Conservation (phyloP, 2,113 vertebrate species). For the Paedocypris sp. region DNA sequence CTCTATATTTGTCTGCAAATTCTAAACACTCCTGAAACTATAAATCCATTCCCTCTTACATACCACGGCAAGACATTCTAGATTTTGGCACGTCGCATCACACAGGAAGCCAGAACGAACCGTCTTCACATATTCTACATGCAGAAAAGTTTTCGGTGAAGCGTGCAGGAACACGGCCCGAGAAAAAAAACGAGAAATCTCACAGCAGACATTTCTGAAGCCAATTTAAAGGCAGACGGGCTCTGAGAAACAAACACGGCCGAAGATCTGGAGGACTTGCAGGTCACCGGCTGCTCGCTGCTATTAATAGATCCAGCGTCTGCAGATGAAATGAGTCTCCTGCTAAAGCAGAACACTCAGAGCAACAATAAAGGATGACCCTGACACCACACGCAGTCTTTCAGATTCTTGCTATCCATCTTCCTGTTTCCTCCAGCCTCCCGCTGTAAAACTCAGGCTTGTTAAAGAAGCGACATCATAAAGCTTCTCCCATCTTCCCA, state of each 20-base stretch:
- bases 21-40: no score
- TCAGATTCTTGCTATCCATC: not conserved
- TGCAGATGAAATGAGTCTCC: not conserved
- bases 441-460: not conserved
- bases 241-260: not conserved
- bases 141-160: no score
- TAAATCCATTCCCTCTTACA: not conserved
- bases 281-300: constrained; percentile 4
- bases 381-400: not conserved
- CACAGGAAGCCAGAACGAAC: no score
- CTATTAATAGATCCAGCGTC: constrained; percentile 30
- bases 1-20: constrained; percentile 26
- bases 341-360: not conserved
- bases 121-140: no score
- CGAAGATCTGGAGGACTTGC: not conserved
- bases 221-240: not conserved
- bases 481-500: not conserved
- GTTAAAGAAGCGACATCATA: not conserved
- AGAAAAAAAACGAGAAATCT: no score
- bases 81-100: no score
- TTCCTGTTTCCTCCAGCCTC: not conserved
- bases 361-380: not conserved
- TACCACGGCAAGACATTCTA: not conserved
- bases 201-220: no score
- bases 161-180: no score